Evolutionary conservation across 2,113 vertebrate species (phyloP).

Genomic region (Kryptolebias marmoratus): DNA sequence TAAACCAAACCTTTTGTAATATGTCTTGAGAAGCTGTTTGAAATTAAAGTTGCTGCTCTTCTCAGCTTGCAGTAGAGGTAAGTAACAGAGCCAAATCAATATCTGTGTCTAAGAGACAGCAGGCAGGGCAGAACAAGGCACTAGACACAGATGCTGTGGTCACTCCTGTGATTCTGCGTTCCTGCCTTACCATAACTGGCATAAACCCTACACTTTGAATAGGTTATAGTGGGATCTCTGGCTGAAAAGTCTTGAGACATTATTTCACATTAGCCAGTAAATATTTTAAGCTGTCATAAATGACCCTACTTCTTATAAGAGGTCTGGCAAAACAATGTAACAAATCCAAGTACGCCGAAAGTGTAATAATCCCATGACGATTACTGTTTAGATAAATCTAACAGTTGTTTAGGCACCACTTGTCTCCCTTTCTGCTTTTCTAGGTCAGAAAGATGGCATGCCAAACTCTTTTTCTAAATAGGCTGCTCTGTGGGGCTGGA

Average conservation of each 20-base stretch:
- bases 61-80: neutral
- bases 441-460: conserved; percentile 64
- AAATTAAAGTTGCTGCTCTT: neutral
- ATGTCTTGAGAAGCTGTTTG: neutral
- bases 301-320: conserved; percentile 13
- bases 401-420: conserved; percentile 16
- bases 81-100: neutral
- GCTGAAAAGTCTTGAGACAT: neutral
- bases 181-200: neutral
- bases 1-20: neutral
- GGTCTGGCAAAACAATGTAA: conserved; percentile 18
- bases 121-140: neutral
- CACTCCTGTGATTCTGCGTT: neutral
- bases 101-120: conserved; percentile 1
- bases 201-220: neutral
- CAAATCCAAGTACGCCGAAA: conserved; percentile 29
- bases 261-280: neutral
- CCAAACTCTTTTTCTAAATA: conserved; percentile 54
- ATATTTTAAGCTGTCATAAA: conserved; percentile 13
- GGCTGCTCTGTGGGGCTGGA: conserved; percentile 50
- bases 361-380: conserved; percentile 33
- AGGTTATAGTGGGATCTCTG: too few species aligned
- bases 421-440: conserved; percentile 36
- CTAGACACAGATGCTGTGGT: neutral
- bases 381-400: conserved; percentile 46